A percentile compares a stretch with the other conserved stretches of the same genome.
These are phyloP conservation scores for Balearica regulorum DNA, from an alignment of 2,797 vertebrate species.

Conservation along the genomic window DNA sequence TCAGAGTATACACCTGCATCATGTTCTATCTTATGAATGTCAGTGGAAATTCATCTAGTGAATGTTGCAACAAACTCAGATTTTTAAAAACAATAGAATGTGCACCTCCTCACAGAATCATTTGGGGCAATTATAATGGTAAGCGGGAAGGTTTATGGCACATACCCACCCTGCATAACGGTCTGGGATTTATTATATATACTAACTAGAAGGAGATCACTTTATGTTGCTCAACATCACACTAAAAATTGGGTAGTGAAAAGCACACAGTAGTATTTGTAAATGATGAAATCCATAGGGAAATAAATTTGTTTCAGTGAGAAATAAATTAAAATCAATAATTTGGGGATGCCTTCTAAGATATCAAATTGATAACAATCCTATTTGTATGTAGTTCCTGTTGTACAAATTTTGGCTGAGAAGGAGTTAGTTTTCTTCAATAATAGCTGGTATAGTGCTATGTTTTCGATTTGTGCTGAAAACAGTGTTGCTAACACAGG, in stretches of 20 bases:
- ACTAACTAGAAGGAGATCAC: neutral
- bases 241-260: neutral
- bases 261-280: neutral
- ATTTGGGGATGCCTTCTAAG: neutral
- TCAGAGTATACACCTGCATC: neutral
- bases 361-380: neutral
- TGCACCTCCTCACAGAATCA: neutral
- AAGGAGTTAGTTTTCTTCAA: neutral
- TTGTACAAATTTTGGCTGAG: neutral
- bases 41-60: neutral
- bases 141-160: neutral
- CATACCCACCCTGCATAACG: neutral
- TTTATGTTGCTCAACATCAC: neutral
- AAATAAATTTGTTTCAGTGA: neutral
- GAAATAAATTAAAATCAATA: neutral
- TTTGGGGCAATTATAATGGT: neutral
- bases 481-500: neutral
- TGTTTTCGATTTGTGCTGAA: neutral
- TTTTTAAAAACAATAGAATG: neutral
- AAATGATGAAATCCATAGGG: neutral
- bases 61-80: neutral
- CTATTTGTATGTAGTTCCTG: neutral
- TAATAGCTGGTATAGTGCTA: accelerated
- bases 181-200: neutral
- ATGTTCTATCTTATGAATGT: neutral